Evolutionary conservation across 2,888 invertebrate genomes (phyloP), one percentile per base, ranked within the genome.

Genomic region (Frankliniella intonsa): DNA sequence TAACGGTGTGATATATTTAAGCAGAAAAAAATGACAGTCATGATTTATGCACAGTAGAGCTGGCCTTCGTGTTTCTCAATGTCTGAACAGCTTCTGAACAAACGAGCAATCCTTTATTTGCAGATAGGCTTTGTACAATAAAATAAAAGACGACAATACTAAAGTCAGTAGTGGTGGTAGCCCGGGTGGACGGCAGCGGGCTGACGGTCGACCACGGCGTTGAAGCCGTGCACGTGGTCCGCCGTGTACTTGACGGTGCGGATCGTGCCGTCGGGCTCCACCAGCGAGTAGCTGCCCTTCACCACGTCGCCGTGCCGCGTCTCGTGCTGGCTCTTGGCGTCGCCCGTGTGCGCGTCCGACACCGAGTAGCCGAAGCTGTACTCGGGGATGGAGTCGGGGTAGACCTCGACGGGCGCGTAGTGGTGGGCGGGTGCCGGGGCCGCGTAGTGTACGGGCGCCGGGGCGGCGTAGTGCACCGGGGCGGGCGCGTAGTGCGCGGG

Each of bases 291-390:
- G 69, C n/a, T n/a, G 69, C 69, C 69, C 69, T 69, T 69, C 22
- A 69, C 69, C 69, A 69, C 69, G 69, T 69, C 69, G 22, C 69
- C 69, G 69, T 69, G 69, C 69, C 69, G 69, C 69, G 69, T 69
- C 69, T 69, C 69, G 69, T 69, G 69, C 69, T 69, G 69, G 69
- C 69, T 69, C 69, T 69, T 69, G 69, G 69, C 69, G 69, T 69
- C 69, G 69, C 69, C 69, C 22, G 69, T 69, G 69, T 69, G 69
- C 69, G 69, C 69, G 69, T 69, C 69, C 69, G 69, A 69, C 69
- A 69, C 69, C 69, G 69, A 69, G 69, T 69, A 69, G 22, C 69
- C 69, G 69, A 69, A 69, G 69, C 69, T 69, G 69, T 69, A 69
- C 69, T 69, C 69, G 69, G 69, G 69, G 22, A 69, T 22, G 22